Evolutionary conservation across 2,797 vertebrate species (phyloP), one percentile per base, ranked within the genome.

Genomic region (Anolis apletophallus): DNA sequence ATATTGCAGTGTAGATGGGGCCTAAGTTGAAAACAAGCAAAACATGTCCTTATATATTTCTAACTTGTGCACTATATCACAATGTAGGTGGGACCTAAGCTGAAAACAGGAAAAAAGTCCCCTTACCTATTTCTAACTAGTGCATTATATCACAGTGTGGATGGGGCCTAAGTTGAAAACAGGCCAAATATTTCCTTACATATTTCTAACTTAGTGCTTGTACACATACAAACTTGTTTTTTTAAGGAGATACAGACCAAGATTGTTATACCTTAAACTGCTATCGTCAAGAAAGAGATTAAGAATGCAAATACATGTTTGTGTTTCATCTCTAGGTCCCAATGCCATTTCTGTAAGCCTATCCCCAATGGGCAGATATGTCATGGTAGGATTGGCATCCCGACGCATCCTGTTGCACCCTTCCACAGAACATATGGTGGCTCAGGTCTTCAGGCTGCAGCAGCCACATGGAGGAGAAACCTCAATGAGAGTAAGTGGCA

Each of bases 351-450:
- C 99, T 0, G 99, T 99, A 84, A 99, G 98, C 93, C 92, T 99
- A 91, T 99, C 99, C 79, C 99, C 99, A 0, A 98, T 99, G 98
- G 98, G 99, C 92, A 98, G 98, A 76, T 99, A 99, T 0, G 98
- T 99, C 34, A 99, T 99, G 98, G 99, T 99, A 74, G 99, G 99
- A 64, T 93, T 99, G 95, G 99, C 99, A 88, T 99, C 99, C 9
- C 97, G 99, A 46, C 97, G 99, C 85, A 99, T 99, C 94, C 97
- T 99, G 85, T 96, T 99, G 92, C 99, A 99, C 88, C 99, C 98
- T 80, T 98, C 98, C 94, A 99, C 98, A 8, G 98, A 99, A 96
- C 99, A 99, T 97, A 99, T 99, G 98, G 99, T 99, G 92, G 99
- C 99, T 68, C 99, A 99, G 95, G 99, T 99, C 95, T 99, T 99